Evolutionary conservation across 92 coral and sea anemone genomes (phyloP), one percentile per base, ranked within the genome.

Genomic region (Porites cylindrica): DNA sequence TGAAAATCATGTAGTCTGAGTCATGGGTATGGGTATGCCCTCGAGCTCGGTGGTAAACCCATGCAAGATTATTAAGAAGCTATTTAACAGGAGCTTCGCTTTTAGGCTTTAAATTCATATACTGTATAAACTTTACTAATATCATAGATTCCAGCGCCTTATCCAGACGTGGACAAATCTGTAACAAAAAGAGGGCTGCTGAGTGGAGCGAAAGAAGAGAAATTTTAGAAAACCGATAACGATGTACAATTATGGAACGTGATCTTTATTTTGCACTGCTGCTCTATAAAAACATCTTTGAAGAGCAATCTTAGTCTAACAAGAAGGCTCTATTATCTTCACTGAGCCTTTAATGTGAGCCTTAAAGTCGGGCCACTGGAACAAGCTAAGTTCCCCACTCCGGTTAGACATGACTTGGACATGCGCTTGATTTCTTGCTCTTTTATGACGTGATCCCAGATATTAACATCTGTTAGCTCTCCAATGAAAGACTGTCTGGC

Each of bases 381-480:
- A 81, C 63, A 81, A 76, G 23, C 23, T 21, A 21, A 21, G 54
- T 69, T 58, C 26, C 85, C 85, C 29, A 65, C 18, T 66, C 85
- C 66, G 1, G n/a, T 6, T 20, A 14, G 66, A 19, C 66, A 62
- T 19, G 66, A 62, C n/a, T 14, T 62, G n/a, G 66, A 62, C 66
- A 62, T 62, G 2, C 66, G 66, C 20, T 0, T 56, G 51, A 81
- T 81, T 59, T 81, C 76, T 81, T 63, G 66, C 21, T 66, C 66
- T 14, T 38, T 18, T 50, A 75, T 17, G n/a, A 84, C 88, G 54
- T 52, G 67, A 64, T 67, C 32, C 88, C 82, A 75, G 81, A 84
- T 68, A 10, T 84, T 75, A 82, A 84, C 88, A 56, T 66, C 81
- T 68, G 82, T 23, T 75, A 84, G 13, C 53, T 84, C 56, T 10